Conservation (phyloP, 2,113 vertebrate genomes). For the Trinectes maculatus region DNA sequence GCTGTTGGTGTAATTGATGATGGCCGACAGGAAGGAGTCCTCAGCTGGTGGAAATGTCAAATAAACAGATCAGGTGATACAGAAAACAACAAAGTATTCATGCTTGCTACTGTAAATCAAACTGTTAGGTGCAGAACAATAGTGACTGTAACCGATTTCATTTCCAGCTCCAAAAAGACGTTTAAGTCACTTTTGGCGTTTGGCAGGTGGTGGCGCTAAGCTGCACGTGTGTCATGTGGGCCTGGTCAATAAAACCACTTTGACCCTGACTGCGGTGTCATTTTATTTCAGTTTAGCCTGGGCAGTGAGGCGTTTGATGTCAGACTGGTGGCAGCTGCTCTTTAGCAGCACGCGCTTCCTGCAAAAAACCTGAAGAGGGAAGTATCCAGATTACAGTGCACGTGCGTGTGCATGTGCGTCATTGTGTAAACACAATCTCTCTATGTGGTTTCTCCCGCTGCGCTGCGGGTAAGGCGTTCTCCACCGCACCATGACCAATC, state of each 20-base stretch:
- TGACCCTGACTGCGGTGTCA: slow-evolving; percentile 5
- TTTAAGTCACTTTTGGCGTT: background rate
- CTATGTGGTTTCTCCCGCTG: slow-evolving; percentile 19
- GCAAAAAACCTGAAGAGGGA: background rate
- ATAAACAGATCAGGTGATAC: background rate
- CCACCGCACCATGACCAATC: slow-evolving; percentile 13
- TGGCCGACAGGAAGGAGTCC: slow-evolving; percentile 95
- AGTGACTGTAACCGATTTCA: background rate
- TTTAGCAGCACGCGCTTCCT: too few species aligned
- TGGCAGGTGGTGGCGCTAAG: background rate
- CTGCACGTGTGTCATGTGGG: slow-evolving; percentile 6
- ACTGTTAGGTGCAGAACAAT: too few species aligned
- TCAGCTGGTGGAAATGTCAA: slow-evolving; percentile 85
- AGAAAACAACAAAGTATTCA: background rate
- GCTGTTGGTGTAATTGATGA: slow-evolving; percentile 99
- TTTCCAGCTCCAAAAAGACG: too few species aligned
- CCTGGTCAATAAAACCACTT: slow-evolving; percentile 23
- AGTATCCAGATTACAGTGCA: background rate
- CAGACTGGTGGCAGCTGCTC: slow-evolving; percentile 51
- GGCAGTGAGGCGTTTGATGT: slow-evolving; percentile 4
- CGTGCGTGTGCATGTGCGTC: slow-evolving; percentile 10
- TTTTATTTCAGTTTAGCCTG: slow-evolving; percentile 6
- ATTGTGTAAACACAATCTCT: background rate
- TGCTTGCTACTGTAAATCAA: too few species aligned
- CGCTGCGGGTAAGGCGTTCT: slow-evolving; percentile 50